Evolutionary conservation across 2,888 invertebrate species (phyloP).

Genomic region (Pterostichus madidus): DNA sequence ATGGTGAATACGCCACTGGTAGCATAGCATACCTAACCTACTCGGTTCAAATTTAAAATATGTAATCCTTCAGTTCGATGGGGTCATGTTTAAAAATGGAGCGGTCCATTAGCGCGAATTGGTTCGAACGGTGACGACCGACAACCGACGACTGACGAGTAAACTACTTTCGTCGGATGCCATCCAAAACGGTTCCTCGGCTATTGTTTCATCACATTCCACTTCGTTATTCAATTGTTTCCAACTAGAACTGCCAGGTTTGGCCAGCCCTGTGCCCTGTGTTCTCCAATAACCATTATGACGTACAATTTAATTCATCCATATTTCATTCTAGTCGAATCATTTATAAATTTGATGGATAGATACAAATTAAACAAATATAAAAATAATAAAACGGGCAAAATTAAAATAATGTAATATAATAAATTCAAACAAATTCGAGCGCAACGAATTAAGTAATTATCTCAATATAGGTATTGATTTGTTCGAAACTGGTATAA

Average conservation of each 20-base stretch:
- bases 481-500: neutral
- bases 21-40: no score
- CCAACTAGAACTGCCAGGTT: no score
- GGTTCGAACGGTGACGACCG: neutral
- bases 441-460: neutral
- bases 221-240: neutral
- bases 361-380: neutral
- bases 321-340: constrained; percentile 4
- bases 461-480: neutral
- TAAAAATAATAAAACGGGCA: neutral
- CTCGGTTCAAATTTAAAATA: constrained; percentile 20
- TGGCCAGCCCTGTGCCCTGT: no score
- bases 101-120: constrained; percentile 50
- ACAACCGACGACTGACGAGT: neutral
- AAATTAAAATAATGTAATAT: constrained; percentile 1
- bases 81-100: constrained; percentile 53
- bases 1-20: neutral
- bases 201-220: neutral
- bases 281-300: no score
- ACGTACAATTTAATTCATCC: no score
- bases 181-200: neutral
- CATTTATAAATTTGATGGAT: constrained; percentile 13
- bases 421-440: neutral
- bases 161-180: neutral
- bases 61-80: constrained; percentile 38